Percentiles rank a stretch among this genome's conserved stretches.
phyloP scores from a whole-genome alignment of 2,797 vertebrate genomes.

The Zalophus californianus region DNA sequence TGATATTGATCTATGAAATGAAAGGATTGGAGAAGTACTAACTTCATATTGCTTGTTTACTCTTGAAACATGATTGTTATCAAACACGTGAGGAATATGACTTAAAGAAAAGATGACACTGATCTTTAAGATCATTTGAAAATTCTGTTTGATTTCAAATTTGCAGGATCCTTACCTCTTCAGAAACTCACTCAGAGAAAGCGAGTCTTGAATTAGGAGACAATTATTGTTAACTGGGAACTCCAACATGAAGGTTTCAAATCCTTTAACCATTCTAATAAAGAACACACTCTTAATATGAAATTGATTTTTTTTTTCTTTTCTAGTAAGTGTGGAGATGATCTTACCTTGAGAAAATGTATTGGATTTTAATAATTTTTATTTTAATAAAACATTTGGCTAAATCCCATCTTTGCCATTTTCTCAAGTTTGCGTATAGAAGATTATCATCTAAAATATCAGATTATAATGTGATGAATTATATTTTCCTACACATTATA shows the following conservation, averaged over 20 bases:
- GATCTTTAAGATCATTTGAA: constrained; percentile 25
- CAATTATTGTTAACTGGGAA: not conserved
- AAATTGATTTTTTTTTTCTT: not conserved
- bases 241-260: not conserved
- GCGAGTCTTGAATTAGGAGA: not conserved
- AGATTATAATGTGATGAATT: constrained; percentile 8
- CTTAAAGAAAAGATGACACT: not conserved
- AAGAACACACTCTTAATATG: not conserved
- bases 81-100: not conserved
- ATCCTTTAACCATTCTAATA: not conserved
- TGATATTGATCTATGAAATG: constrained; percentile 72
- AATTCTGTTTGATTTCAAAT: constrained; percentile 33
- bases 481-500: constrained; percentile 1
- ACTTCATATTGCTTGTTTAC: not conserved
- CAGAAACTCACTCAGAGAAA: constrained; percentile 21
- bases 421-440: constrained; percentile 34
- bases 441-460: constrained; percentile 24
- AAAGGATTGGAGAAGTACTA: constrained; percentile 26
- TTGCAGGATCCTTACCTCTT: not conserved
- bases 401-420: constrained; percentile 24
- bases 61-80: constrained; percentile 61
- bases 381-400: constrained; percentile 20
- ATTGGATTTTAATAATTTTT: constrained; percentile 11
- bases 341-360: constrained; percentile 51
- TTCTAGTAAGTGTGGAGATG: not conserved